phyloP scores from a whole-genome alignment of 2,113 vertebrate genomes.

The Felis chaus region DNA sequence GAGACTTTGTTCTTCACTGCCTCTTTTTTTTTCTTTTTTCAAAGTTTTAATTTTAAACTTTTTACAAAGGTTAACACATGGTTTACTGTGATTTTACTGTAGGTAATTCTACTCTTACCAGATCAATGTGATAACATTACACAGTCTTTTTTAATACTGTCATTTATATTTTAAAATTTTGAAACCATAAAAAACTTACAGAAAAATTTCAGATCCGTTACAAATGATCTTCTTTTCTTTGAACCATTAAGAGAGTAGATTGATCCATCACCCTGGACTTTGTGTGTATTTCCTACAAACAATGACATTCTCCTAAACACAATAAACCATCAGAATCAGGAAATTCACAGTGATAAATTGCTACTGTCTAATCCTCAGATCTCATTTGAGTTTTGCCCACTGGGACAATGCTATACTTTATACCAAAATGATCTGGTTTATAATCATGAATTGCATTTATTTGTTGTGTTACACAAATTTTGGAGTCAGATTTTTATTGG shows the following conservation, averaged over 20 bases:
- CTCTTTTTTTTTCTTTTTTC: not conserved
- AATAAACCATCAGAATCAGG: not conserved
- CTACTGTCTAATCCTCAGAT: not conserved
- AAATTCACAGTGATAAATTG: not conserved
- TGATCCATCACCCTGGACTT: not conserved
- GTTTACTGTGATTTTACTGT: not conserved
- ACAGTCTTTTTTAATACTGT: not conserved
- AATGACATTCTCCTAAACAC: not conserved
- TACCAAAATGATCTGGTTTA: not conserved
- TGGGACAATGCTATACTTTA: not conserved
- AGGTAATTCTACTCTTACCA: not conserved
- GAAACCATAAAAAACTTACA: not conserved
- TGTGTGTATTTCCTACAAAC: not conserved
- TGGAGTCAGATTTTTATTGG: constrained; percentile 36
- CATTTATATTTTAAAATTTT: not conserved
- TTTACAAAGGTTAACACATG: not conserved
- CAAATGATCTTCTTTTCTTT: not conserved
- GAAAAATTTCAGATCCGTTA: not conserved
- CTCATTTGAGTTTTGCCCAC: not conserved
- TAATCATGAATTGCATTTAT: not conserved
- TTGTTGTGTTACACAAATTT: not conserved
- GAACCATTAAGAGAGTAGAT: not conserved
- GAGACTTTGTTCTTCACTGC: not conserved
- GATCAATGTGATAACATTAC: not conserved
- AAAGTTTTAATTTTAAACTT: not conserved